Percentiles rank a stretch among this genome's conserved stretches.
Conservation (phyloP, 2,888 invertebrate genomes). For the Drosophila subsilvestris region DNA sequence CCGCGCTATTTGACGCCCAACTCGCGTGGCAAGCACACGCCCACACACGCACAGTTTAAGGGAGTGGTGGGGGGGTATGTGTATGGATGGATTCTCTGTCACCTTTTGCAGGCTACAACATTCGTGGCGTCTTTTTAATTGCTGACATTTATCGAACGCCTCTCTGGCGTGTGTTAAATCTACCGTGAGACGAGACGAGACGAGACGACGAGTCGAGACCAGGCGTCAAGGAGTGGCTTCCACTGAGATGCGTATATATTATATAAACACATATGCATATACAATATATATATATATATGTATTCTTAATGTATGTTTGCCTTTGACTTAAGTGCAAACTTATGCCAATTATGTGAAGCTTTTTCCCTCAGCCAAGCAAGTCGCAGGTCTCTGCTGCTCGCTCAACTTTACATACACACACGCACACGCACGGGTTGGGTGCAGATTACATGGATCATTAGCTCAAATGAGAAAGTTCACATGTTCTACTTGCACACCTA, state of each 20-base stretch:
- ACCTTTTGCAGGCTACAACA: slow-evolving; percentile 49
- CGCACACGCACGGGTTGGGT: background rate
- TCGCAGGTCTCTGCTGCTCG: background rate
- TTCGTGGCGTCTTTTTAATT: slow-evolving; percentile 73
- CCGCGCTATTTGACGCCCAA: slow-evolving; percentile 32
- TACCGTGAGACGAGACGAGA: slow-evolving; percentile 54
- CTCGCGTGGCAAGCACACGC: slow-evolving; percentile 6
- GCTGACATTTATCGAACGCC: slow-evolving; percentile 74
- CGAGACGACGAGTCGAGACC: slow-evolving; percentile 2
- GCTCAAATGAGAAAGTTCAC: slow-evolving; percentile 75
- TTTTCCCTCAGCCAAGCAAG: slow-evolving; percentile 42
- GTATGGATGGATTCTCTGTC: slow-evolving; percentile 21
- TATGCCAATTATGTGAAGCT: slow-evolving; percentile 71
- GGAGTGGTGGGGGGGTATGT: background rate
- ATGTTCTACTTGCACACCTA: slow-evolving; percentile 39
- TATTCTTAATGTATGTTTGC: slow-evolving; percentile 36
- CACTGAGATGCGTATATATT: background rate
- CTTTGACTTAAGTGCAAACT: slow-evolving; percentile 75
- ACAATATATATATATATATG: background rate
- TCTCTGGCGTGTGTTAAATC: slow-evolving; percentile 62
- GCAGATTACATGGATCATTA: slow-evolving; percentile 75
- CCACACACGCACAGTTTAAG: slow-evolving; percentile 1
- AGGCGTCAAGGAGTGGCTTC: slow-evolving; percentile 20
- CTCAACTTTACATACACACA: slow-evolving; percentile 28
- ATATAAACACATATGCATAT: background rate